phyloP scores from a whole-genome alignment of 2,888 invertebrate species.

The Punctoribates punctum region DNA sequence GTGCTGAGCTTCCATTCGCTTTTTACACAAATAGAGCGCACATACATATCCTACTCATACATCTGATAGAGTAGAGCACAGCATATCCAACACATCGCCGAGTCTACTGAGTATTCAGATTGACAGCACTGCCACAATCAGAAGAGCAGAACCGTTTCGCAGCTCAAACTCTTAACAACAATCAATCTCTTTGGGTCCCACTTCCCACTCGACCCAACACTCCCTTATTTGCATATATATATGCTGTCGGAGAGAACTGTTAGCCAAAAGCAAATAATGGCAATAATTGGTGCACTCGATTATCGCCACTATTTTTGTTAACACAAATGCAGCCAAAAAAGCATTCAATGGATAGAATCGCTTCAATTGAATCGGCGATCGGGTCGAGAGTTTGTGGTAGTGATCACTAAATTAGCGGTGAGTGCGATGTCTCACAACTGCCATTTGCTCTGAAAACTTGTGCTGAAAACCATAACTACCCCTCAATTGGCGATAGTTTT shows the following conservation, averaged over 20 bases:
- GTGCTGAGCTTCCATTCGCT: not conserved
- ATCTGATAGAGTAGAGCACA: not conserved
- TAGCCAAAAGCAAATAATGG: constrained; percentile 12
- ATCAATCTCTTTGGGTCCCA: constrained; percentile 8
- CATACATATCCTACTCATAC: not conserved
- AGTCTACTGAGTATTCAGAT: not conserved
- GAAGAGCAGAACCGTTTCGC: not conserved
- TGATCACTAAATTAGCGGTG: constrained; percentile 21
- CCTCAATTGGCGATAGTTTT: too few relatives aligned
- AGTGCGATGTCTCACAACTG: not conserved
- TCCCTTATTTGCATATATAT: constrained; percentile 18
- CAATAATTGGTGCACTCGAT: constrained; percentile 27
- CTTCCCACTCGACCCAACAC: constrained; percentile 9
- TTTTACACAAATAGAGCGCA: not conserved
- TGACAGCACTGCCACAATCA: constrained; percentile 5
- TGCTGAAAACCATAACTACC: not conserved
- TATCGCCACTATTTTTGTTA: constrained; percentile 15
- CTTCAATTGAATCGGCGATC: constrained; percentile 4
- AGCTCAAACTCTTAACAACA: constrained; percentile 5
- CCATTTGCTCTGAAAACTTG: not conserved
- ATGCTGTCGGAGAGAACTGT: not conserved
- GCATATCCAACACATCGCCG: not conserved
- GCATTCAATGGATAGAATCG: not conserved
- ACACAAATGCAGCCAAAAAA: not conserved
- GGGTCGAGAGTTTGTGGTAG: constrained; percentile 12